These are phyloP conservation scores for Dromius quadrimaculatus DNA, from an alignment of 2,888 invertebrate species.

Conservation along the genomic window DNA sequence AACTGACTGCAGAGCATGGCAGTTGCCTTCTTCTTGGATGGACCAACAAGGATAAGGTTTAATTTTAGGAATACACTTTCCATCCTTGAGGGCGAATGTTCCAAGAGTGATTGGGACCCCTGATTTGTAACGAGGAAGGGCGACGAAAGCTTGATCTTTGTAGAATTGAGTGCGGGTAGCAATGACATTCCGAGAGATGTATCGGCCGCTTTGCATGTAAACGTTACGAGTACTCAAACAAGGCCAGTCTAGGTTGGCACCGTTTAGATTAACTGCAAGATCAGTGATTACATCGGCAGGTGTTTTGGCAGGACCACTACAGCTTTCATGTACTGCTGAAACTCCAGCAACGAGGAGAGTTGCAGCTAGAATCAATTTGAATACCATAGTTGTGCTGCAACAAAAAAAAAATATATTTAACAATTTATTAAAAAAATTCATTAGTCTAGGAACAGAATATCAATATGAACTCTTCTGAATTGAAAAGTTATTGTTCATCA, in stretches of 20 bases:
- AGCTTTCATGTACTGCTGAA: constrained; percentile 27
- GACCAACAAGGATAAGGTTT: constrained; percentile 77
- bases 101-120: constrained; percentile 75
- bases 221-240: constrained; percentile 71
- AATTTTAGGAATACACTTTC: constrained; percentile 68
- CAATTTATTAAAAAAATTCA: background rate
- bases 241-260: constrained; percentile 70
- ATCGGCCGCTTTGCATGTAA: constrained; percentile 71
- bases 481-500: too few relatives aligned
- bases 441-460: too few relatives aligned
- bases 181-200: constrained; percentile 72
- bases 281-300: constrained; percentile 59
- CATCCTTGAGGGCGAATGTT: constrained; percentile 68
- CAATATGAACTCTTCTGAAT: too few relatives aligned
- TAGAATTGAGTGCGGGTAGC: constrained; percentile 73
- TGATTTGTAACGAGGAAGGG: constrained; percentile 72
- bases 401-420: background rate
- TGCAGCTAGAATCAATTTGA: constrained; percentile 55
- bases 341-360: constrained; percentile 55
- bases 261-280: constrained; percentile 64
- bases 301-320: constrained; percentile 44
- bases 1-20: constrained; percentile 77
- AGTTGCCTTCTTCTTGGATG: constrained; percentile 78
- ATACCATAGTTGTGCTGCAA: constrained; percentile 53
- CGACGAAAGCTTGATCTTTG: constrained; percentile 71